Evolutionary conservation across 2,113 vertebrate species (phyloP), one percentile per base, ranked within the genome.

Genomic region (Grallaria varia): DNA sequence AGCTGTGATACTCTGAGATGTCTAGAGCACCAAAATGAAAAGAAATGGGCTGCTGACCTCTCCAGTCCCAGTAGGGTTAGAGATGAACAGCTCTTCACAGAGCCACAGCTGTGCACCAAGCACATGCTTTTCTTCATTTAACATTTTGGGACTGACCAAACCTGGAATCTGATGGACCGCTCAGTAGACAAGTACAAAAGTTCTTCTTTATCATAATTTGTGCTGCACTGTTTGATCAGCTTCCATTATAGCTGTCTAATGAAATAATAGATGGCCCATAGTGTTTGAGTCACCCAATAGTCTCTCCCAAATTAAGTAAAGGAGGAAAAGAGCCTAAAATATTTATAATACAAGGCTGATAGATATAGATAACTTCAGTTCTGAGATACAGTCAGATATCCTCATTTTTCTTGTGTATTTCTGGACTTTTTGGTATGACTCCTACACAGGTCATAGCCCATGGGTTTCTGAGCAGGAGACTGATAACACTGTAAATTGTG

Each of bases 401-500:
- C n/a, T 84, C 30, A 77, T 81, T 93, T 82, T 91, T 93, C 83
- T 86, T 71, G 33, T 63, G 58, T 50, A 77, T 39, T 90, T 90
- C 66, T 87, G 75, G 64, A 90, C 64, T 47, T 82, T 91, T 91
- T 91, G 40, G 39, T 87, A n/a, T 52, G 63, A 76, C 37, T 62
- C 52, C 87, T 37, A 79, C 69, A 68, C 14, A 90, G 88, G 84
- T 90, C 84, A 91, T 39, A 94, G 74, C 75, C 74, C 55, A 56
- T 81, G 72, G 50, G 35, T 49, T 93, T 94, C 79, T 87, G 75
- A 95, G 72, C 73, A 93, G 45, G 68, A 96, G n/a, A 21, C 56
- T 87, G 87, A 81, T 95, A 84, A 94, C 52, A 44, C 89, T 88
- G 8, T 94, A 92, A 94, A 55, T 84, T 97, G 37, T 91, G 90